These are phyloP conservation scores for Eptatretus atami DNA, from an alignment of 2,797 vertebrate species.

Conservation along the genomic window DNA sequence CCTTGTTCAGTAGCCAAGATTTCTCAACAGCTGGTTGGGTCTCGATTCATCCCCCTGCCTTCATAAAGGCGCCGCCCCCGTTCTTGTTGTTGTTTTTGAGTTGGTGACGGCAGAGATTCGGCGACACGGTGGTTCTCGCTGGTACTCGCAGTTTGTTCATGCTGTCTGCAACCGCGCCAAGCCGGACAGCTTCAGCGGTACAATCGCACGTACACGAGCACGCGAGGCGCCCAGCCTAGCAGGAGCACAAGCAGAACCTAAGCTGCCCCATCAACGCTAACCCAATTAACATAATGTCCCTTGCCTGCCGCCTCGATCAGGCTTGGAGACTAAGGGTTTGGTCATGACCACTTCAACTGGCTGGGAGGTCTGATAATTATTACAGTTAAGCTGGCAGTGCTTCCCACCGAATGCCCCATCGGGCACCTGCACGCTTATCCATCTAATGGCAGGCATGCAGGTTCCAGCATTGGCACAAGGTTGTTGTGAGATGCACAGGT, in stretches of 20 bases:
- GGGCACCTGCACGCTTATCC: constrained; percentile 35
- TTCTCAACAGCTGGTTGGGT: constrained; percentile 81
- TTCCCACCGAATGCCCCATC: constrained; percentile 29
- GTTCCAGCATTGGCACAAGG: constrained; percentile 51
- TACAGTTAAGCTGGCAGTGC: constrained; percentile 25
- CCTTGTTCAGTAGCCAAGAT: constrained; percentile 36
- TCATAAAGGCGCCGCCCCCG: constrained; percentile 63
- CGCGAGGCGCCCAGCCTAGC: constrained; percentile 54
- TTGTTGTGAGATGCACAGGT: constrained; percentile 25
- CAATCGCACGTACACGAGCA: constrained; percentile 42
- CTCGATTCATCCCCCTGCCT: constrained; percentile 44
- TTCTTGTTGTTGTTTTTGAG: constrained; percentile 94
- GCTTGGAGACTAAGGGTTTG: neutral
- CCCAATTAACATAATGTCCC: constrained; percentile 30
- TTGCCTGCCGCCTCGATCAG: neutral
- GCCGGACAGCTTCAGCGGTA: constrained; percentile 21
- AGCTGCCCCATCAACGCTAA: constrained; percentile 50
- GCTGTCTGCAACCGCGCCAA: constrained; percentile 27
- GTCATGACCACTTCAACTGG: no score
- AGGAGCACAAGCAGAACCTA: constrained; percentile 61
- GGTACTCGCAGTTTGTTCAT: constrained; percentile 89
- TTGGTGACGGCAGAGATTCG: constrained; percentile 58
- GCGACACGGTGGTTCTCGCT: constrained; percentile 33
- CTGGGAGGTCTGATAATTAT: no score
- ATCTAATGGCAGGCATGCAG: constrained; percentile 22